phyloP scores from a whole-genome alignment of 1,140 invertebrate genomes.

The Drosophila quadrilineata region DNA sequence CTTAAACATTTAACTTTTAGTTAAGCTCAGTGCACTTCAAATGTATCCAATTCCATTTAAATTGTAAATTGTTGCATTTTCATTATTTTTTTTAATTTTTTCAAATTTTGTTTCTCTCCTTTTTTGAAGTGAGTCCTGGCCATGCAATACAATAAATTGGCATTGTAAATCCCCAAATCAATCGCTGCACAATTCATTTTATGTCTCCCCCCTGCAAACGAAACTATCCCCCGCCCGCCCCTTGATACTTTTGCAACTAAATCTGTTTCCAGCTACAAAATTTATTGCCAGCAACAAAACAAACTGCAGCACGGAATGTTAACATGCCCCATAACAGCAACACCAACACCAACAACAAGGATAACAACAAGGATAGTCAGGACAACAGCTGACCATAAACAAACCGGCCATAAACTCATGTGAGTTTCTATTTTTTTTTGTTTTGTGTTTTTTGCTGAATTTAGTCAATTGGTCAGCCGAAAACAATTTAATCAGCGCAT shows the following conservation, averaged over 20 bases:
- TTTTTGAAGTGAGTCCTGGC: too few relatives aligned
- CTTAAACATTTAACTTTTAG: slow-evolving; percentile 32
- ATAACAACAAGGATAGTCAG: neutral
- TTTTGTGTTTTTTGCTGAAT: slow-evolving; percentile 32
- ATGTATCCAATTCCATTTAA: slow-evolving; percentile 22
- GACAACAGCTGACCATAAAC: slow-evolving; percentile 29
- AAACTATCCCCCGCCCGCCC: neutral
- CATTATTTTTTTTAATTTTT: slow-evolving; percentile 22
- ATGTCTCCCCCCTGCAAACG: slow-evolving; percentile 49
- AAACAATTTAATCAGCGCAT: slow-evolving; percentile 66
- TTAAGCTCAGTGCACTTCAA: neutral
- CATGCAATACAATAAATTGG: slow-evolving; percentile 45
- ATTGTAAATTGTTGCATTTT: slow-evolving; percentile 18
- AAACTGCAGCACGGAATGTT: slow-evolving; percentile 51
- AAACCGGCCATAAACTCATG: slow-evolving; percentile 37
- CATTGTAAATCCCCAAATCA: slow-evolving; percentile 55
- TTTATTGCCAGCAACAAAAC: slow-evolving; percentile 55
- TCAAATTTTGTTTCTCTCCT: too few relatives aligned
- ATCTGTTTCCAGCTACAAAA: slow-evolving; percentile 41
- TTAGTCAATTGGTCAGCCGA: slow-evolving; percentile 71
- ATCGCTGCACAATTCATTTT: slow-evolving; percentile 66
- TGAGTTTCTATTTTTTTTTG: too few relatives aligned
- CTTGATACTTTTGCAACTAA: slow-evolving; percentile 1
- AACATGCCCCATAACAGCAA: slow-evolving; percentile 12
- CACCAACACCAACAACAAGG: too few relatives aligned